Conservation (phyloP, 2,888 invertebrate species). For the Athripsodes cinereus region DNA sequence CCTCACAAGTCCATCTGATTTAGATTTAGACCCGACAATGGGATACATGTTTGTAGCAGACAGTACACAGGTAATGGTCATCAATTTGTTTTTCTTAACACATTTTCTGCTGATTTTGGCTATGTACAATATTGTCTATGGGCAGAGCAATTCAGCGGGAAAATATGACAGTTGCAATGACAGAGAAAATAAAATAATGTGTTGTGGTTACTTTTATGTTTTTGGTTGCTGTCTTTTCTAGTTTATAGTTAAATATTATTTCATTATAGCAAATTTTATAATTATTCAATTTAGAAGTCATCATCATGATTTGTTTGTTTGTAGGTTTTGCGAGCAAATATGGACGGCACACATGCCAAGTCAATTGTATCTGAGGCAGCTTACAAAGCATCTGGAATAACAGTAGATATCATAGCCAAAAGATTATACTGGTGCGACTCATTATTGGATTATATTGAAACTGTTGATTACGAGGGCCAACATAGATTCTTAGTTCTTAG, state of each 20-base stretch:
- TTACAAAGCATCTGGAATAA: conserved; percentile 87
- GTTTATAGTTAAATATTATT: too few relatives aligned
- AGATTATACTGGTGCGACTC: conserved; percentile 97
- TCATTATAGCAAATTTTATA: too few relatives aligned
- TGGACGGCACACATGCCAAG: conserved; percentile 85
- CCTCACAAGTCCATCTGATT: conserved; percentile 82
- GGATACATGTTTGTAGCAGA: conserved; percentile 87
- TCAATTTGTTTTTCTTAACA: too few relatives aligned
- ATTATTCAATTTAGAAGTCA: too few relatives aligned
- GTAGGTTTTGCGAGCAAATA: conserved; percentile 74
- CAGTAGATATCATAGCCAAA: conserved; percentile 84
- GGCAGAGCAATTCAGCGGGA: too few relatives aligned
- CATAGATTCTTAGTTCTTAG: conserved; percentile 73
- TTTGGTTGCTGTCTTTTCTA: too few relatives aligned
- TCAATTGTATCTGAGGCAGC: conserved; percentile 88
- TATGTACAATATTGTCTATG: too few relatives aligned
- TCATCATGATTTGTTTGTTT: too few relatives aligned
- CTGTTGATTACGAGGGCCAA: conserved; percentile 87
- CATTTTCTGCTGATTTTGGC: too few relatives aligned
- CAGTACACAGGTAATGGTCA: conserved; percentile 67
- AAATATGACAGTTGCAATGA: too few relatives aligned
- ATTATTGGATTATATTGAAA: conserved; percentile 90
- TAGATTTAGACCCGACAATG: conserved; percentile 86
- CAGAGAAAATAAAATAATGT: too few relatives aligned
- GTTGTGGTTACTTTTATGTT: too few relatives aligned